phyloP scores from a whole-genome alignment of 2,113 vertebrate species.

The Chaenogobius annularis region DNA sequence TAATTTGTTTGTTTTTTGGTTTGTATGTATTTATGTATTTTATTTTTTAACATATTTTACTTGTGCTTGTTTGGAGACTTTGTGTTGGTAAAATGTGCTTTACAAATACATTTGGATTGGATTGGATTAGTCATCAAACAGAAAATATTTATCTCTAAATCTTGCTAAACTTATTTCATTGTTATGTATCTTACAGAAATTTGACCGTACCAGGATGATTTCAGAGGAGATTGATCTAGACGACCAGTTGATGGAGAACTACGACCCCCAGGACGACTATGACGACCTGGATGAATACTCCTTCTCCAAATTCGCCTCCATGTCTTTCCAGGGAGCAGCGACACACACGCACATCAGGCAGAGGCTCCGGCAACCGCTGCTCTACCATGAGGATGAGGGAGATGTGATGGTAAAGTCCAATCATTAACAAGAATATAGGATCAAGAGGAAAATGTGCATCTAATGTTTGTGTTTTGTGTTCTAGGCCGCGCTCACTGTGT shows the following conservation, averaged over 20 bases:
- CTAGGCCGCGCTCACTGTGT: slow-evolving; percentile 87
- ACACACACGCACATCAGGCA: slow-evolving; percentile 81
- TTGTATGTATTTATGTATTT: no score
- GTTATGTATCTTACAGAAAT: slow-evolving; percentile 72
- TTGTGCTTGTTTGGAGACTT: no score
- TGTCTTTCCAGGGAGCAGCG: slow-evolving; percentile 91
- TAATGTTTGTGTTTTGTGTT: slow-evolving; percentile 12
- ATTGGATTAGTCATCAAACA: no score
- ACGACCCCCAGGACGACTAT: slow-evolving; percentile 76
- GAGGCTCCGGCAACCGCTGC: slow-evolving; percentile 83
- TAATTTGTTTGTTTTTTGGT: no score
- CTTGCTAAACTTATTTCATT: neutral
- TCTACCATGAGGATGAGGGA: slow-evolving; percentile 88
- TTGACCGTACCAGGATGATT: slow-evolving; percentile 73
- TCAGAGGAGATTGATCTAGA: slow-evolving; percentile 88
- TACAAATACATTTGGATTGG: no score
- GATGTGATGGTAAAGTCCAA: slow-evolving; percentile 78
- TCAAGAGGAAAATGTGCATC: neutral
- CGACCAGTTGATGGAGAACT: slow-evolving; percentile 75
- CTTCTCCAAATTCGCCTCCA: slow-evolving; percentile 92
- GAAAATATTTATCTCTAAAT: neutral
- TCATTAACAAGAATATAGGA: neutral
- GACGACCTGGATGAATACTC: slow-evolving; percentile 84
- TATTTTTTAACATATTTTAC: no score
- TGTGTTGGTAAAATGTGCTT: neutral